A percentile compares a stretch with the other conserved stretches of the same genome.
Conservation (phyloP, 2,797 vertebrate species). For the Pangasius macronema region DNA sequence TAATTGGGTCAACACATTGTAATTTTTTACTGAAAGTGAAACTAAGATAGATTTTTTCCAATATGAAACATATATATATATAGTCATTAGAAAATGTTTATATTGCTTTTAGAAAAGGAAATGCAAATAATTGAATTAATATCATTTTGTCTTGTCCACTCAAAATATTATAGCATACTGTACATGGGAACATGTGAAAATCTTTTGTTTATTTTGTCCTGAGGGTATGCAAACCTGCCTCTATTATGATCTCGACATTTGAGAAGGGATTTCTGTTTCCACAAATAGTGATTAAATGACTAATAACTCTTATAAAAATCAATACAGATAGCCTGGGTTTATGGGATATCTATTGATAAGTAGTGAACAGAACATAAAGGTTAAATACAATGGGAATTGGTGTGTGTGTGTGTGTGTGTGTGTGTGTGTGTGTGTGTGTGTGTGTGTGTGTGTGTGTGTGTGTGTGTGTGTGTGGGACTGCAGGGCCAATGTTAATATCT, state of each 20-base stretch:
- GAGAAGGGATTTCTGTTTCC: not conserved
- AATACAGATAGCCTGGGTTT: not conserved
- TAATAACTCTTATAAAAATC: not conserved
- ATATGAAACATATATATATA: not conserved
- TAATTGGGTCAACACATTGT: not conserved
- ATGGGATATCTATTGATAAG: not conserved
- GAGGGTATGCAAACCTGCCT: not conserved
- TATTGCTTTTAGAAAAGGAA: not conserved
- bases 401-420: not conserved
- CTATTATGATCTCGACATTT: not conserved
- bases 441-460: not conserved
- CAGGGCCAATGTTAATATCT: conserved; percentile 95
- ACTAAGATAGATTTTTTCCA: not conserved
- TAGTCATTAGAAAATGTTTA: not conserved
- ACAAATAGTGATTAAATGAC: not conserved
- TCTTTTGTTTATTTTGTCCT: not conserved
- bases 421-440: not conserved
- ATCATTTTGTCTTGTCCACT: not conserved
- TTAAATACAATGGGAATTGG: not conserved
- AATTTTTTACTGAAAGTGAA: not conserved
- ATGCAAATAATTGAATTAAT: not conserved
- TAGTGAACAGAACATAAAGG: not conserved
- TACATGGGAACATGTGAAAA: not conserved
- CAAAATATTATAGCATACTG: not conserved
- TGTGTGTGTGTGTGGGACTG: conserved; percentile 8